Base-by-base conservation (phyloP, 1,140 invertebrate genomes). In the Pseudoatta argentina region DNA sequence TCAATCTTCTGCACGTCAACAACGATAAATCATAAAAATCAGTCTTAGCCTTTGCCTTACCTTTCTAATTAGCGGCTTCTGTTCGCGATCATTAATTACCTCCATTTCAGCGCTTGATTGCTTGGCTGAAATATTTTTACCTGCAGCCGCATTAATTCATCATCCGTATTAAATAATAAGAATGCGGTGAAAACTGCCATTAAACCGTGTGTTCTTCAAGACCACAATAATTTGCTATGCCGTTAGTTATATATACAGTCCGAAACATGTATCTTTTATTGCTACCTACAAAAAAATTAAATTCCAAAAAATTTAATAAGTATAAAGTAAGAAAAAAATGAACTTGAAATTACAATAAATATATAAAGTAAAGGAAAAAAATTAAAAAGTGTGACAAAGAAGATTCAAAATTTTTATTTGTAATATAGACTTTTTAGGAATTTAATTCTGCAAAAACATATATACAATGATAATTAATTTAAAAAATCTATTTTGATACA, bases 141-240 rank as follows among this genome's bases (percentile, higher is more conserved):
- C 64, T 71, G 78, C 21, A 81, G 51, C 78, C 34, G 21, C 64
- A 71, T 71, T 81, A 71, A 81, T 81, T 81, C 66, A 81, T 81
- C 78, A 81, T 81, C 78, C 53, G 21, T 18, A 59, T 71, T 81
- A 81, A 81, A 81, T 71, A 81, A 81, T 81, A 81, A 81, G 78
- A 81, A 71, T 71, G 21, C 57, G 34, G 51, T 30, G 78, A 71
- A 81, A 81, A 21, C 30, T 81, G 66, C 51, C 66, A 71, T 81
- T 71, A 81, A 51, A 71, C 77, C 34, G 34, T 24, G 51, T 71
- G 21, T 21, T 71, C 21, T 71, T n/a, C 66, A 39, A 71, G 12
- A 55, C 64, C 30, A 57, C n/a, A 71, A 53, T 71, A 57, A 71
- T 71, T 71, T 71, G 34, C 16, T 57, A 18, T 59, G 10, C 7